A percentile compares a stretch with the other conserved stretches of the same genome.
Conservation (phyloP, 2,888 invertebrate species). For the Drosophila neonasuta region DNA sequence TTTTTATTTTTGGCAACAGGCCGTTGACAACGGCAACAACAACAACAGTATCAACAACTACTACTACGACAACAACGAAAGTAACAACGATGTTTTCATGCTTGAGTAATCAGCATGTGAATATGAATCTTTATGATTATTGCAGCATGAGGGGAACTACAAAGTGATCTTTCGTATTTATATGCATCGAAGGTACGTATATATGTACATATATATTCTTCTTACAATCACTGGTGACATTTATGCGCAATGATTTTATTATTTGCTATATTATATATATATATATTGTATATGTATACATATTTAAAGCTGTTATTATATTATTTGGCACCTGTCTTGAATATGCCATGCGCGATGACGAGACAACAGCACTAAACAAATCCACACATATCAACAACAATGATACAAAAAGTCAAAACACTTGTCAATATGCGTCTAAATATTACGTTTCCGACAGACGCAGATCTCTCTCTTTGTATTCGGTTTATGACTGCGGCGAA, state of each 20-base stretch:
- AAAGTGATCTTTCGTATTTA: constrained; percentile 12
- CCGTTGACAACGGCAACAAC: constrained; percentile 18
- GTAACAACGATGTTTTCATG: constrained; percentile 9
- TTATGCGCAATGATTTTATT: constrained; percentile 26
- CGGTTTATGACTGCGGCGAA: constrained; percentile 8
- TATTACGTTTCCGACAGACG: constrained; percentile 30
- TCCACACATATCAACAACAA: constrained; percentile 2
- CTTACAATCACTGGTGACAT: constrained; percentile 14
- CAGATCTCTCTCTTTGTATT: constrained; percentile 14
- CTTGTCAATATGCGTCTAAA: constrained; percentile 32
- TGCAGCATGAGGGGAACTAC: constrained; percentile 17
- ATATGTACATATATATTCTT: constrained; percentile 5
- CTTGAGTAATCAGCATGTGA: constrained; percentile 39
- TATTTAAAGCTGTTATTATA: constrained; percentile 12
- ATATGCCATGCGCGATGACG: constrained; percentile 16
- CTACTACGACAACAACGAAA: constrained; percentile 10
- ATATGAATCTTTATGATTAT: constrained; percentile 11
- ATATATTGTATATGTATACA: neutral
- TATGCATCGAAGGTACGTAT: constrained; percentile 22
- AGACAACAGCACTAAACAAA: constrained; percentile 20
- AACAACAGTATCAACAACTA: constrained; percentile 16
- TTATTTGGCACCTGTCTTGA: constrained; percentile 35
- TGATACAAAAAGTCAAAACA: constrained; percentile 30
- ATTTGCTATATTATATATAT: neutral
- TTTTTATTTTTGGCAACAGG: constrained; percentile 17